These are phyloP conservation scores for Planococcus citri DNA, from an alignment of 1,140 invertebrate species.

Conservation along the genomic window DNA sequence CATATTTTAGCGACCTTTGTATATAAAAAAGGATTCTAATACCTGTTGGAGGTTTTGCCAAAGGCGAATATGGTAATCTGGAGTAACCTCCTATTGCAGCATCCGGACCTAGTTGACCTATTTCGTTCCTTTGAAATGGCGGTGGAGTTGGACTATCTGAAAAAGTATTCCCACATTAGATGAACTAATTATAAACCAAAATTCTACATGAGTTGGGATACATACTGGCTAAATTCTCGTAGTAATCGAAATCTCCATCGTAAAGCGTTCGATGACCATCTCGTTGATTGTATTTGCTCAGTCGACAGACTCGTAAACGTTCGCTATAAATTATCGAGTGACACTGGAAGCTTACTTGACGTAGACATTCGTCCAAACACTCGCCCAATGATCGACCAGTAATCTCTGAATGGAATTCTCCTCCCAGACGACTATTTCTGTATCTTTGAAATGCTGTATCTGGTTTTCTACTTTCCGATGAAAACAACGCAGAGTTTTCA, in stretches of 20 bases:
- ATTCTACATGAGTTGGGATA: background rate
- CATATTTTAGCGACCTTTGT: no score
- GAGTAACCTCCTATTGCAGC: background rate
- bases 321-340: slow-evolving; percentile 76
- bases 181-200: no score
- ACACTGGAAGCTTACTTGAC: slow-evolving; percentile 76
- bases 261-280: slow-evolving; percentile 76
- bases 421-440: slow-evolving; percentile 66
- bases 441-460: slow-evolving; percentile 81
- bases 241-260: slow-evolving; percentile 81
- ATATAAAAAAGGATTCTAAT: no score
- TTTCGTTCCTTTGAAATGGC: background rate
- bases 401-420: slow-evolving; percentile 77
- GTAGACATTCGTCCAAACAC: slow-evolving; percentile 74
- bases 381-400: slow-evolving; percentile 71
- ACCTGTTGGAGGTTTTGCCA: slow-evolving; percentile 20
- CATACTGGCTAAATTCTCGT: slow-evolving; percentile 42
- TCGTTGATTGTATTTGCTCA: slow-evolving; percentile 72
- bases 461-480: slow-evolving; percentile 53
- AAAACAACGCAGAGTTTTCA: slow-evolving; percentile 67
- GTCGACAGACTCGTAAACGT: slow-evolving; percentile 62
- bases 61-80: slow-evolving; percentile 34
- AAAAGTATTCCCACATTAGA: background rate
- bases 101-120: no score
- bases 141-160: background rate